Evolutionary conservation across 2,113 vertebrate genomes (phyloP).

Genomic region (Rynchops niger): DNA sequence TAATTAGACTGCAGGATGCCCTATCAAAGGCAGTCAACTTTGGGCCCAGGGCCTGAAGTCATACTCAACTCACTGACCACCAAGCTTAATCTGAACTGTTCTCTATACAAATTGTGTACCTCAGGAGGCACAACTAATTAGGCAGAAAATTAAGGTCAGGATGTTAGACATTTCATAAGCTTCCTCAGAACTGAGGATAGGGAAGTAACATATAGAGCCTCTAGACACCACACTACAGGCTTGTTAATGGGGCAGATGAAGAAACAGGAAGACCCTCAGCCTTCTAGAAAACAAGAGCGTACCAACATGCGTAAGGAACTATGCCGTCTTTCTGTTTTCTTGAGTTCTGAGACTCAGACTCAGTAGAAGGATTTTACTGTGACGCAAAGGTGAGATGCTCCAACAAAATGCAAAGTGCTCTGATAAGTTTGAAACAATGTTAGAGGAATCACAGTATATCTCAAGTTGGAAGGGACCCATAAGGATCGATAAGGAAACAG

Average conservation of each 20-base stretch:
- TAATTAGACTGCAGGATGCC: not conserved
- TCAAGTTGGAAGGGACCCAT: not conserved
- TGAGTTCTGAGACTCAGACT: not conserved
- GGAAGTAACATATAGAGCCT: not conserved
- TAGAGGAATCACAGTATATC: not conserved
- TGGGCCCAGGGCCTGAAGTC: not conserved
- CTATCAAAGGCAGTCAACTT: not conserved
- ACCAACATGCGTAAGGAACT: not conserved
- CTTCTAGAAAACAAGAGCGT: not conserved
- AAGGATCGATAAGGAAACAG: not conserved
- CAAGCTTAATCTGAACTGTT: not conserved
- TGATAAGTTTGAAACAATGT: not conserved
- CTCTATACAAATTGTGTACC: not conserved
- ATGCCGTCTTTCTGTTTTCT: not conserved
- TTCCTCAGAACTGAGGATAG: not conserved
- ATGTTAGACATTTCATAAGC: not conserved
- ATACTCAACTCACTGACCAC: not conserved
- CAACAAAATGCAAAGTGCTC: not conserved
- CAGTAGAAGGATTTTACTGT: not conserved
- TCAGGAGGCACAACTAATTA: not conserved
- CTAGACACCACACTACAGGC: not conserved
- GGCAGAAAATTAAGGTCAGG: slow-evolving; percentile 13
- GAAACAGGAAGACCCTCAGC: not conserved
- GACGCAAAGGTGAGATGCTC: not conserved
- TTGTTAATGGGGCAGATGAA: not conserved